These are phyloP conservation scores for Hoplodrina ambigua DNA, from an alignment of 2,888 invertebrate species.

Conservation along the genomic window DNA sequence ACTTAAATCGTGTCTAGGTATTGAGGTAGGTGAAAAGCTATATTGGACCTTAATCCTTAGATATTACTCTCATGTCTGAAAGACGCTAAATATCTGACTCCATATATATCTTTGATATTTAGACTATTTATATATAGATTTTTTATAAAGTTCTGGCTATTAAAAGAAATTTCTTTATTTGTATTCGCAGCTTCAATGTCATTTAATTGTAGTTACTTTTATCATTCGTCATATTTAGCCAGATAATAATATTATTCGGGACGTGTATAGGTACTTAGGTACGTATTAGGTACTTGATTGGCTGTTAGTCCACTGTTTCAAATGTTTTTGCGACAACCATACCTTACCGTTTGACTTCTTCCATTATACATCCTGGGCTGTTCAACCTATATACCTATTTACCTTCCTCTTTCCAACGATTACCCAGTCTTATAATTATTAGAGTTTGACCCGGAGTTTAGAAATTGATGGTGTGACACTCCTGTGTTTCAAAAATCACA, in stretches of 20 bases:
- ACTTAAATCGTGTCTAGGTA: not conserved
- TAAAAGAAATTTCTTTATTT: not conserved
- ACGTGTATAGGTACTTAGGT: not conserved
- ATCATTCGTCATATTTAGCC: not conserved
- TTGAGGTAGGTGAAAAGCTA: not conserved
- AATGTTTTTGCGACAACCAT: not conserved
- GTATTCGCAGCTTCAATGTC: not conserved
- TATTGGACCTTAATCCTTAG: constrained; percentile 47
- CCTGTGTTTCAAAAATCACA: too few species aligned
- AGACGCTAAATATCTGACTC: not conserved
- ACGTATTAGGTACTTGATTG: not conserved
- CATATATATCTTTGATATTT: not conserved
- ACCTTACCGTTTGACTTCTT: not conserved
- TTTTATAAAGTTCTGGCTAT: not conserved
- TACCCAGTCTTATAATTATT: too few species aligned
- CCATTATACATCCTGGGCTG: too few species aligned
- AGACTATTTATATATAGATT: constrained; percentile 1
- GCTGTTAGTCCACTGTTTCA: not conserved
- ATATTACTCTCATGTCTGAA: constrained; percentile 39
- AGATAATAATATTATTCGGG: constrained; percentile 4
- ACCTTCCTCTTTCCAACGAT: too few species aligned
- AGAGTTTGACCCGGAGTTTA: too few species aligned
- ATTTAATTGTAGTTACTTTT: constrained; percentile 8
- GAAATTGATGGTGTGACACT: too few species aligned
- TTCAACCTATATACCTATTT: too few species aligned